phyloP scores from a whole-genome alignment of 2,113 vertebrate species.

The Oncorhynchus masou region DNA sequence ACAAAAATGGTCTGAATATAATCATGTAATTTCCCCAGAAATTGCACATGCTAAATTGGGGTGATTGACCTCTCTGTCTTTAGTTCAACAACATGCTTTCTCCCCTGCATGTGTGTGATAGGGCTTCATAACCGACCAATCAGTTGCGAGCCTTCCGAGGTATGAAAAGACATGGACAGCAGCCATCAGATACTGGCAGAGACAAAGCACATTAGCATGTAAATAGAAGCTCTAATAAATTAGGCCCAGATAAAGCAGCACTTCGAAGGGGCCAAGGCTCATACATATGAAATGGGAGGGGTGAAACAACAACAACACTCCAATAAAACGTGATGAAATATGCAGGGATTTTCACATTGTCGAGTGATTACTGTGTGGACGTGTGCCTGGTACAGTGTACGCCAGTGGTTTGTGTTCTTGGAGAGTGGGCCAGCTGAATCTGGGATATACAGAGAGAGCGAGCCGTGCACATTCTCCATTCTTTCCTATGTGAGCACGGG shows the following conservation, averaged over 20 bases:
- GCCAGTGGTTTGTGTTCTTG: neutral
- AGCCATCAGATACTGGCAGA: conserved; percentile 10
- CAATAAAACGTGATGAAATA: neutral
- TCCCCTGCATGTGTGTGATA: neutral
- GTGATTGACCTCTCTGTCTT: neutral
- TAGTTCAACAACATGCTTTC: neutral
- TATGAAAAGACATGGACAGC: conserved; percentile 10
- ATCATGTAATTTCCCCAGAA: neutral
- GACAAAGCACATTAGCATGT: conserved; percentile 33
- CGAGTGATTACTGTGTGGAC: too few relatives aligned
- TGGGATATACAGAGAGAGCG: neutral
- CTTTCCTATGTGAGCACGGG: too few relatives aligned
- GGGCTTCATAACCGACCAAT: conserved; percentile 23
- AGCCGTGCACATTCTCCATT: neutral
- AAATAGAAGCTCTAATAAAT: conserved; percentile 32
- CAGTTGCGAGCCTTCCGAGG: neutral
- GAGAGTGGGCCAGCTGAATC: neutral
- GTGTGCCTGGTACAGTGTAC: neutral
- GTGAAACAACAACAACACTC: neutral
- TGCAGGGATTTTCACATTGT: neutral
- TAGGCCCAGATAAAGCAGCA: conserved; percentile 20
- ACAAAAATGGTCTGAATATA: neutral
- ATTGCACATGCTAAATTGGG: neutral
- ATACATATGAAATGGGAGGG: conserved; percentile 4
- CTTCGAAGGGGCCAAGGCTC: neutral